Conservation (phyloP, 1,140 invertebrate species). For the Pomacea maculata region DNA sequence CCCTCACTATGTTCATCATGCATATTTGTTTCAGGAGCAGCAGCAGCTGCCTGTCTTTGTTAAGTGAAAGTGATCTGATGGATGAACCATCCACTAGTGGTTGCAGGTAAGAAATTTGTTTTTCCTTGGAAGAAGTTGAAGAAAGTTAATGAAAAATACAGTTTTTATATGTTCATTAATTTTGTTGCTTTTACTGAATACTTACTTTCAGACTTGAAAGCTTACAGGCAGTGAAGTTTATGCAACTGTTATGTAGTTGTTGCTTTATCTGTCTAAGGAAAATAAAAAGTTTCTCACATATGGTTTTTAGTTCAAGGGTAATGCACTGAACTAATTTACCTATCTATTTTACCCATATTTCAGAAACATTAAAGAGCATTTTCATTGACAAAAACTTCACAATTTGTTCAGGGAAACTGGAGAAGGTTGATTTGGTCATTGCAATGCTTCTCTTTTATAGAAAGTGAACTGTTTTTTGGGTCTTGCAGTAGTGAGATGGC, state of each 20-base stretch:
- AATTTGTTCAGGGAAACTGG: neutral
- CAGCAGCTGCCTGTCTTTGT: conserved; percentile 41
- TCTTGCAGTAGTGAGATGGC: conserved; percentile 42
- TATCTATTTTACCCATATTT: neutral
- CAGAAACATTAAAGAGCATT: neutral
- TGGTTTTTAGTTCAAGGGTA: neutral
- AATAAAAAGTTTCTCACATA: too few species aligned
- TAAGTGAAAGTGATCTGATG: conserved; percentile 41
- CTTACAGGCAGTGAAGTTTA: too few species aligned
- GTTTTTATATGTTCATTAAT: too few species aligned
- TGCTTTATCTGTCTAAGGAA: too few species aligned
- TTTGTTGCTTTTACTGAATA: too few species aligned
- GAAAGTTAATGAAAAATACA: too few species aligned
- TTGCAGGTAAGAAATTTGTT: conserved; percentile 36
- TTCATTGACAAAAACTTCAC: neutral
- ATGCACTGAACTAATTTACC: neutral
- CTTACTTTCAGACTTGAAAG: too few species aligned
- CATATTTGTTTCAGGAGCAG: conserved; percentile 29
- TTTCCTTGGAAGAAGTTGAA: neutral
- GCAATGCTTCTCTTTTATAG: neutral
- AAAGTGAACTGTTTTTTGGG: conserved; percentile 1
- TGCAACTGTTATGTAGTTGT: too few species aligned
- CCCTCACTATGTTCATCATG: too few species aligned
- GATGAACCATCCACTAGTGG: conserved; percentile 48
- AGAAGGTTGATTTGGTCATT: neutral